Base-by-base conservation (phyloP, 2,888 invertebrate genomes). In the Volucella inflata region DNA sequence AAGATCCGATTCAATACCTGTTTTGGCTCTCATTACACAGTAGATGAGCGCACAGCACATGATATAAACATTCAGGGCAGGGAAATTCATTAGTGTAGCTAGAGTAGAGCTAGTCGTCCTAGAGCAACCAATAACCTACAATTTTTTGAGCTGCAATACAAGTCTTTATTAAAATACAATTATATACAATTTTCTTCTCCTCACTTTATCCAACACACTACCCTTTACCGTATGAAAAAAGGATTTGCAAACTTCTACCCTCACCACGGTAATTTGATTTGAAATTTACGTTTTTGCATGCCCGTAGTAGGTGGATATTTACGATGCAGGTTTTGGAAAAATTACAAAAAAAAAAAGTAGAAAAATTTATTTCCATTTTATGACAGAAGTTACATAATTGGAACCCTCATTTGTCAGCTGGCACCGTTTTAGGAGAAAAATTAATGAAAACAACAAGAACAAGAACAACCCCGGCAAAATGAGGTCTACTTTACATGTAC, bases 241-340 rank as follows among this genome's bases (percentile, higher is more conserved):
- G 2, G 30, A 12, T n/a, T 10, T 10, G 44, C 44, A 42, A 67
- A 48, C 9, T 8, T 12, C n/a, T 3, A 48, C 14, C 40, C 16
- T 14, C 10, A 40, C 50, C 30, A 42, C 17, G 16, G 46, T 3
- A 21, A 40, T 21, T 46, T 72, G 77, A 72, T 82, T 72, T 74
- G 65, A 64, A 71, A 65, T 79, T 70, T 36, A 46, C 42, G 55
- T 75, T 79, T 79, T 74, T 79, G 74, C 84, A 79, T 84, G 79
- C 71, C 84, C 74, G 64, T 21, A 79, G 79, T 75, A 75, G 84
- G 79, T 60, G 79, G 79, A 79, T 84, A 79, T 84, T 84, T 84
- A 84, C 84, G 75, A 80, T 84, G 79, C 79, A 64, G 75, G 38
- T 79, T 71, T 77, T 70, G 68, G 57, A 57, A 14, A 36, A 67